Evolutionary conservation across 1,140 invertebrate species (phyloP).

Genomic region (Pseudachorutes palmiensis): DNA sequence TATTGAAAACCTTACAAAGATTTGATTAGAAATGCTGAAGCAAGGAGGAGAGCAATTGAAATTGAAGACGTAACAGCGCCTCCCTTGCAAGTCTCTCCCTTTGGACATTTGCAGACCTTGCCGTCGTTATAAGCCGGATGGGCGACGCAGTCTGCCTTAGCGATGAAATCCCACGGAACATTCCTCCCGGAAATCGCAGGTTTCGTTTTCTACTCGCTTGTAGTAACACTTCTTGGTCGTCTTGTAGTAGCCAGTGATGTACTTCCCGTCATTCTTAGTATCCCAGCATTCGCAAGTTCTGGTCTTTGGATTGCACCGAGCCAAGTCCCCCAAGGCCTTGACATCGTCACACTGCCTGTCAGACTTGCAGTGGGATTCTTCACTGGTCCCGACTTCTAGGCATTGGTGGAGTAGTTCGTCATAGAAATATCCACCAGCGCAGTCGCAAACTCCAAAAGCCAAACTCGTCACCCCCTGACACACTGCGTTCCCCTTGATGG

Average conservation of each 20-base stretch:
- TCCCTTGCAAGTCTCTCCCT: neutral
- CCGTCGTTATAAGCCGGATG: slow-evolving; percentile 1
- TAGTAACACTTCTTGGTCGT: neutral
- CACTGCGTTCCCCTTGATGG: slow-evolving; percentile 11
- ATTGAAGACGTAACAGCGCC: neutral
- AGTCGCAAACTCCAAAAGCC: slow-evolving; percentile 4
- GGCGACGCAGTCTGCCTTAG: neutral
- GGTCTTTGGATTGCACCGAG: neutral
- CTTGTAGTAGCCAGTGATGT: slow-evolving; percentile 2
- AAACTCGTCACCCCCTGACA: neutral
- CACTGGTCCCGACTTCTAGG: neutral
- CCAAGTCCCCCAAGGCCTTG: neutral
- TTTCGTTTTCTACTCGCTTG: neutral
- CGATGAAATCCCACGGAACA: slow-evolving; percentile 6
- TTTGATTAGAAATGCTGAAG: neutral
- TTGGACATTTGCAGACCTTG: slow-evolving; percentile 4
- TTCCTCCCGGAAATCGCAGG: slow-evolving; percentile 2
- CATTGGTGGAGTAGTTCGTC: slow-evolving; percentile 3
- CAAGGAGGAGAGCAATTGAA: neutral
- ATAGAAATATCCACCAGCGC: slow-evolving; percentile 1
- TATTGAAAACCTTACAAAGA: neutral
- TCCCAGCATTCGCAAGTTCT: slow-evolving; percentile 26
- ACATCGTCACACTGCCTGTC: slow-evolving; percentile 13
- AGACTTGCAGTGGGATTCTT: slow-evolving; percentile 15
- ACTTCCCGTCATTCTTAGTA: neutral